Evolutionary conservation across 2,113 vertebrate species (phyloP), one percentile per base, ranked within the genome.

Genomic region (Chaenocephalus aceratus): DNA sequence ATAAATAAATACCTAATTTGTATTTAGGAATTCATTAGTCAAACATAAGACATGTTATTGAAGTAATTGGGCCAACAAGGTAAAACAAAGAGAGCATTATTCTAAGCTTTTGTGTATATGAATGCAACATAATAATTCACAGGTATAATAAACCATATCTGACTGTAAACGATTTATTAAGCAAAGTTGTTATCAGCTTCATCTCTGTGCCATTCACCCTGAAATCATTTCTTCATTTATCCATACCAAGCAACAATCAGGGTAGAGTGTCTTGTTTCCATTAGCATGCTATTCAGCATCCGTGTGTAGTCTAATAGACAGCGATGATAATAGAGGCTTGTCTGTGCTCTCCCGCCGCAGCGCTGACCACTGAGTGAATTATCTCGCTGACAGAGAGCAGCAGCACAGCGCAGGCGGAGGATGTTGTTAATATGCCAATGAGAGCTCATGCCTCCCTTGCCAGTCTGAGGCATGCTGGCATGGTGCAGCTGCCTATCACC

Each of bases 401-500:
- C 88, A 85, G 84, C 82, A 10, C 78, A 71, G 86, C 86, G 84
- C 68, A 45, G 80, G 80, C 84, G 16, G 79, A 88, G 91, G 87
- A 90, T 84, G 89, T 86, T 90, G 91, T 93, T 94, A 90, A 93
- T 89, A 91, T 91, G 93, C 89, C 92, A 86, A 84, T 72, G 92
- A 85, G 90, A 81, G 87, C 84, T 82, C 82, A 41, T 57, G 84
- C 79, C 75, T 80, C 75, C 81, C 59, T 49, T 80, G 70, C 83
- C 76, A 74, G 82, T 86, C 82, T 68, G 84, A 85, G 86, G 60
- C 88, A 69, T 52, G 77, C 82, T 86, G 90, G 88, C 88, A 83
- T 68, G 81, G 36, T 82, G 87, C 84, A 88, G 89, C 89, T 92
- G 90, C 85, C 86, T 85, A 81, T 88, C 83, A 87, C 66, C 83